Conservation (phyloP, 2,888 invertebrate genomes). For the Apeira syringaria region DNA sequence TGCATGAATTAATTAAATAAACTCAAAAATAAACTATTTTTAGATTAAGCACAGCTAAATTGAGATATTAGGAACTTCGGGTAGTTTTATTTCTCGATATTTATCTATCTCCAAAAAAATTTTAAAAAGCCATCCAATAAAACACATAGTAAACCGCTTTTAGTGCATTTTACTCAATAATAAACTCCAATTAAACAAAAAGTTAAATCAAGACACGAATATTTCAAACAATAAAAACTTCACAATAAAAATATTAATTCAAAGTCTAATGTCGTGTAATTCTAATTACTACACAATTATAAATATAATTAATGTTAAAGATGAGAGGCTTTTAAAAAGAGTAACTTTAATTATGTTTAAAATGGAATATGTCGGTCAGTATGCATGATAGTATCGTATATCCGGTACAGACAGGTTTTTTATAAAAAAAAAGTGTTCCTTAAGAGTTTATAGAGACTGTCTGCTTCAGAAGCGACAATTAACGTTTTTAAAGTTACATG, state of each 20-base stretch:
- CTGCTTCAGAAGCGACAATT: slow-evolving; percentile 35
- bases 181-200: neutral
- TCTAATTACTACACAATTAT: slow-evolving; percentile 46
- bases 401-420: slow-evolving; percentile 68
- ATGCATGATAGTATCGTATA: slow-evolving; percentile 72
- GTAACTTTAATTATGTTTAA: slow-evolving; percentile 29
- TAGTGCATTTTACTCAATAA: neutral
- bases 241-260: neutral
- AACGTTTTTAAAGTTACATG: slow-evolving; percentile 24
- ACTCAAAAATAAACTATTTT: too few relatives aligned
- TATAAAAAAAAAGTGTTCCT: slow-evolving; percentile 65
- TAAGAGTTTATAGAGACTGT: slow-evolving; percentile 55
- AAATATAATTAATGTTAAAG: slow-evolving; percentile 23
- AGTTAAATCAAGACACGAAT: neutral
- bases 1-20: too few relatives aligned
- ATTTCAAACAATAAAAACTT: neutral
- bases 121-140: too few relatives aligned
- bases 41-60: too few relatives aligned
- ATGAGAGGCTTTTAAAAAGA: slow-evolving; percentile 19
- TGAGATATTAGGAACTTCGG: too few relatives aligned
- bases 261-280: slow-evolving; percentile 41
- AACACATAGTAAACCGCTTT: too few relatives aligned
- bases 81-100: too few relatives aligned
- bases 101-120: too few relatives aligned
- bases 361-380: slow-evolving; percentile 56